Base-by-base conservation (phyloP, 2,888 invertebrate species). In the Tinea semifulvella region DNA sequence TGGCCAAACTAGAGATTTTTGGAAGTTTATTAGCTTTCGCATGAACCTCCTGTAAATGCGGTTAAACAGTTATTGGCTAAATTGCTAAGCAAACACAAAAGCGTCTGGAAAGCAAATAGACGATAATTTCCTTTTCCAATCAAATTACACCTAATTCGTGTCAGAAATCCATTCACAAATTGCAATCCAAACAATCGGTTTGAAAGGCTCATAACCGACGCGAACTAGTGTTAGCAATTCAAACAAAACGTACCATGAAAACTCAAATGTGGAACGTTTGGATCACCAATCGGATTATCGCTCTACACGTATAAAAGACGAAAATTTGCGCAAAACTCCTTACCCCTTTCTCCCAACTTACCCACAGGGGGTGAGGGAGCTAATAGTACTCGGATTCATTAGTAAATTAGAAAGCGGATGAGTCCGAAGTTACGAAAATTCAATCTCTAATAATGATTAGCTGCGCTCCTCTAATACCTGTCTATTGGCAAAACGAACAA, bases 351-450 rank as follows among this genome's bases (percentile, higher is more conserved):
- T 51, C 16, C 19, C 40, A 11, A 27, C 25, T 60, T 58, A 55
- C 56, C 57, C 54, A 47, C 46, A 27, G 17, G 45, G 44, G 52
- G 47, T 48, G 48, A 14, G 46, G 46, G 57, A 61, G 65, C 67
- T 75, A 75, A 77, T 77, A 74, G 68, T 73, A 76, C 77, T 74
- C 76, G 75, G 81, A 76, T 81, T 81, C 81, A 81, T 81, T 82
- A 82, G 81, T 75, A 82, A 81, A 81, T 82, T 81, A 81, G 79
- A 80, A 75, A 74, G 70, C 73, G 77, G 80, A 81, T 77, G 81
- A 81, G 79, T 76, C 76, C 77, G 76, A 80, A 82, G 79, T 82
- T 82, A 69, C 64, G 79, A 80, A 80, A 81, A 80, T 80, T 79
- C 80, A 76, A 81, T 80, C 81, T 80, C 76, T 79, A 79, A 79